These are phyloP conservation scores for Hyles vespertilio DNA, from an alignment of 1,140 invertebrate species.

Conservation along the genomic window DNA sequence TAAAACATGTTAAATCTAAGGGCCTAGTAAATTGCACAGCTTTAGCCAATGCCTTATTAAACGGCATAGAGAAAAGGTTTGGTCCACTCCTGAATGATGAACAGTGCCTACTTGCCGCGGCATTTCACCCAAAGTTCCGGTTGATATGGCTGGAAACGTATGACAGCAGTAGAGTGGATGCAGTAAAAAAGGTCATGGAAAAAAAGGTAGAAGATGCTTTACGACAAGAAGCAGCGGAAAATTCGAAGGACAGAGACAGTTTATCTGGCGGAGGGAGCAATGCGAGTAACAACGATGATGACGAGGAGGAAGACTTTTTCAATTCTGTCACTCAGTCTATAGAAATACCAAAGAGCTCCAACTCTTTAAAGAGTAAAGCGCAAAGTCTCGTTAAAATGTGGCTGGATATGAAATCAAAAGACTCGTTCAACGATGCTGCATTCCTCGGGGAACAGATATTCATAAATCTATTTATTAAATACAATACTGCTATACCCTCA, in stretches of 20 bases:
- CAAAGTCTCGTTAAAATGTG: too few species aligned
- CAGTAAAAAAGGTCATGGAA: too few species aligned
- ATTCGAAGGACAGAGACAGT: conserved; percentile 28
- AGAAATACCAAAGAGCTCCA: conserved; percentile 27
- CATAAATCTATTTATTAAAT: conserved; percentile 35
- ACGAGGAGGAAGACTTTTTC: conserved; percentile 26
- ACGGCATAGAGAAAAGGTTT: too few species aligned
- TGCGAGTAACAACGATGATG: conserved; percentile 9
- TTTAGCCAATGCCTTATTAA: too few species aligned
- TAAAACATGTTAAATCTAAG: conserved; percentile 30
- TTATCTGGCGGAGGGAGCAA: conserved; percentile 24
- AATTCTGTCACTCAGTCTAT: conserved; percentile 31
- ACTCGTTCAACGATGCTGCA: conserved; percentile 15
- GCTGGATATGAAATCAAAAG: conserved; percentile 1
- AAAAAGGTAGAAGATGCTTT: too few species aligned
- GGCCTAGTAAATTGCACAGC: too few species aligned
- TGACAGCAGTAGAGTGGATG: too few species aligned
- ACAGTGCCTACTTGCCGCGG: too few species aligned
- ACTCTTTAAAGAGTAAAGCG: conserved; percentile 3
- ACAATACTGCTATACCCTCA: conserved; percentile 34
- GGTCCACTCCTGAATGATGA: too few species aligned
- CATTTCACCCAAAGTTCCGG: too few species aligned
- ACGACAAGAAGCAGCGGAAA: too few species aligned
- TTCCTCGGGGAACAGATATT: conserved; percentile 34
- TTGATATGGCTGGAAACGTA: too few species aligned